Base-by-base conservation (phyloP, 2,113 vertebrate species). In the Meleagris gallopavo region DNA sequence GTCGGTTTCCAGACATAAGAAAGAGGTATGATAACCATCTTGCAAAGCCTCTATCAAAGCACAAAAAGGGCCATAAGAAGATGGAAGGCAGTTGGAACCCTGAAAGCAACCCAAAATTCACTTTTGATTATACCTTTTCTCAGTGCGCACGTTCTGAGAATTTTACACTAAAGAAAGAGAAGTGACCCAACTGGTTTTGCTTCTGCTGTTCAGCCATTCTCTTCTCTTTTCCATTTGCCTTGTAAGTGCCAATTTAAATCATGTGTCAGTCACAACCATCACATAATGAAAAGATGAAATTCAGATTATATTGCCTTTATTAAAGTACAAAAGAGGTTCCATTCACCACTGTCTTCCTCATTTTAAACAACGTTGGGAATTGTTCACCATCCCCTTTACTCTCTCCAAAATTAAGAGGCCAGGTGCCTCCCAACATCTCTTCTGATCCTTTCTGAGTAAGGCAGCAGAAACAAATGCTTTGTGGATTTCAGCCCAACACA, bases 61-160 rank as follows among this genome's bases (percentile, higher is more conserved):
- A 64, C 64, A 40, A 90, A 91, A 88, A 82, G 52, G 67, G 69
- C 82, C 94, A 90, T 94, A 87, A 89, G 82, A 77, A 27, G 67
- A 91, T 20, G 40, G 75, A 83, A 94, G 55, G 65, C 84, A 74
- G 25, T 16, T 83, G 69, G 72, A 90, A 90, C 7, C 22, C 65
- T 88, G 83, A 95, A 71, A 93, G 80, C 29, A 86, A 86, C 77
- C 79, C 65, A 86, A 64, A 93, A 93, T 75, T 84, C 81, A 69
- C 43, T 87, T 95, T 88, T 82, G 86, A 90, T 89, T 87, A 79
- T 75, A 61, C 10, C 1, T 88, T 92, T 86, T 83, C 83, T 25
- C 6, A 11, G 7, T 62, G 32, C 0, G 1, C 18, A 10, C 54
- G 55, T 94, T 79, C 84, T 81, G 78, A 93, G 85, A 94, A 89